Conservation (phyloP, 2,113 vertebrate genomes). For the Cacatua alba region DNA sequence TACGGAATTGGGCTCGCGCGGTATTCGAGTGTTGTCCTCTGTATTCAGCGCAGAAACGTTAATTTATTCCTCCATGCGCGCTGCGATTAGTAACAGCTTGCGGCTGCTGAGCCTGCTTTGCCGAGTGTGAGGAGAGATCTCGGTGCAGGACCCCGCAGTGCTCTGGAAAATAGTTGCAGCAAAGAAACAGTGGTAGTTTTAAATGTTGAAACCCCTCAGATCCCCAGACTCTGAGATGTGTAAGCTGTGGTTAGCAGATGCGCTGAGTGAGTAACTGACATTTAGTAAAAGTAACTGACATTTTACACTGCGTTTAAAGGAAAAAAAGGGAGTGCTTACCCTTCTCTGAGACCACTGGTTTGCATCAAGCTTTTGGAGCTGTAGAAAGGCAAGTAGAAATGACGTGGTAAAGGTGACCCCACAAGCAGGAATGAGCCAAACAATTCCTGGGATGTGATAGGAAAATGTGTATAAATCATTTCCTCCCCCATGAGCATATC, state of each 20-base stretch:
- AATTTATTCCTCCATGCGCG: fast-evolving
- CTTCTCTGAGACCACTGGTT: neutral
- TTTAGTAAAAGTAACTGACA: neutral
- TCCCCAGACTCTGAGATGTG: fast-evolving
- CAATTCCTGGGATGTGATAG: neutral
- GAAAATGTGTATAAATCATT: neutral
- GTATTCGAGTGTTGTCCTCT: neutral
- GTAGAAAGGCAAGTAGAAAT: neutral
- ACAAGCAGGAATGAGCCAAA: neutral
- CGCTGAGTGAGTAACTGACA: fast-evolving
- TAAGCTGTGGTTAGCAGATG: neutral
- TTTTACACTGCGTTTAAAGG: neutral
- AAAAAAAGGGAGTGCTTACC: neutral
- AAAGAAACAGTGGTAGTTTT: neutral
- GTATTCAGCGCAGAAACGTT: fast-evolving
- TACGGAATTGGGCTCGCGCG: neutral
- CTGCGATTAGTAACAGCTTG: neutral
- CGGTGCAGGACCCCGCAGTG: fast-evolving
- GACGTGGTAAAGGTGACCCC: neutral
- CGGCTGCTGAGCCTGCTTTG: fast-evolving
- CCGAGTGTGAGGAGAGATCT: fast-evolving
- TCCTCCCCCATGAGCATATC: fast-evolving
- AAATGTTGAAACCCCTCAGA: neutral
- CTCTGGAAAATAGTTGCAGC: neutral
- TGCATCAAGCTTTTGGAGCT: neutral